Percentiles rank a stretch among this genome's conserved stretches.
Evolutionary conservation across 2,888 invertebrate species (phyloP).

Genomic region (Dilophus febrilis): DNA sequence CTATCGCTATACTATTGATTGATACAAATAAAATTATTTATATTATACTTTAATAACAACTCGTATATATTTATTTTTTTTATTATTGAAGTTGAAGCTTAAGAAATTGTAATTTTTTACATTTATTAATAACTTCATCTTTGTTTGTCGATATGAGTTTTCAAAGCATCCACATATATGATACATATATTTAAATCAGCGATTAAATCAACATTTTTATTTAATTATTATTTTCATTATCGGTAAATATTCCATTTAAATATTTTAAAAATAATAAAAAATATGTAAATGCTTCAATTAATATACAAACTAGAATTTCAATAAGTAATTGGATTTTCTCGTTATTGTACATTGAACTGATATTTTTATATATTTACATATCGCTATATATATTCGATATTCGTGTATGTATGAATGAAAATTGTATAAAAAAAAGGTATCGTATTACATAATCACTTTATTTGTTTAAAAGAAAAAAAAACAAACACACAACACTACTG

Average conservation of each 20-base stretch:
- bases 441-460: too few relatives aligned
- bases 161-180: too few relatives aligned
- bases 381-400: too few relatives aligned
- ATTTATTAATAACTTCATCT: background rate
- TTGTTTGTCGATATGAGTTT: too few relatives aligned
- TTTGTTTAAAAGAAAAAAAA: too few relatives aligned
- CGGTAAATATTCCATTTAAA: constrained; percentile 7
- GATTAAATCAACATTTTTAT: too few relatives aligned
- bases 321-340: constrained; percentile 12
- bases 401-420: too few relatives aligned
- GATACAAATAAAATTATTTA: background rate
- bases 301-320: constrained; percentile 18
- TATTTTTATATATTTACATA: too few relatives aligned
- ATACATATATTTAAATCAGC: too few relatives aligned
- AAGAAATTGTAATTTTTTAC: background rate
- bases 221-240: background rate
- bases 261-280: constrained; percentile 19
- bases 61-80: background rate
- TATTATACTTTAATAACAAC: background rate
- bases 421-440: too few relatives aligned
- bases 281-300: constrained; percentile 20
- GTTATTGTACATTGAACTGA: too few relatives aligned
- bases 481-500: too few relatives aligned
- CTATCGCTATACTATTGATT: background rate
- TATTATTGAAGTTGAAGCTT: background rate